Evolutionary conservation across 2,797 vertebrate genomes (phyloP).

Genomic region (Dendrocincla fuliginosa): DNA sequence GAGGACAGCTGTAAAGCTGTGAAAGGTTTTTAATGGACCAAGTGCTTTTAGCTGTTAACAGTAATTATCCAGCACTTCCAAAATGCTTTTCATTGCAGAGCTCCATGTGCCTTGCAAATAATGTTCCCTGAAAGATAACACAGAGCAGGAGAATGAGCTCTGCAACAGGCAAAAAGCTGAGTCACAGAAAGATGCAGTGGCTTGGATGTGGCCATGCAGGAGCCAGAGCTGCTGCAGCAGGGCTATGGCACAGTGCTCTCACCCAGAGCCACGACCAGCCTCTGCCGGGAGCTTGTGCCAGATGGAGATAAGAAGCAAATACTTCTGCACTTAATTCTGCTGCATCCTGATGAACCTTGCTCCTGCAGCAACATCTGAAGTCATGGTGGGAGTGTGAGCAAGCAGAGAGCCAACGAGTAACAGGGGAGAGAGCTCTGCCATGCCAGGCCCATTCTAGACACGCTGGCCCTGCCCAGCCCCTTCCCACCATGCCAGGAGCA

Average conservation of each 20-base stretch:
- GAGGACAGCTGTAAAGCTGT: constrained; percentile 5
- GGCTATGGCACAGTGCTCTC: not conserved
- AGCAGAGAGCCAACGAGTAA: rapidly evolving
- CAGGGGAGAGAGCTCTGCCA: not conserved
- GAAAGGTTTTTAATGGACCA: constrained; percentile 31
- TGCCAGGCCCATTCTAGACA: not conserved
- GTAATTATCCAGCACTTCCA: constrained; percentile 37
- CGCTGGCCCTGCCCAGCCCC: not conserved
- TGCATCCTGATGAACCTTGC: not conserved
- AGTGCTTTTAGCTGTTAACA: constrained; percentile 34
- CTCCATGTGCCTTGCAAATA: not conserved
- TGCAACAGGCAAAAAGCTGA: not conserved
- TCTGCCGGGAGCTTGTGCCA: not conserved
- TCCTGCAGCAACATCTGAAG: not conserved
- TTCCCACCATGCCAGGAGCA: not conserved
- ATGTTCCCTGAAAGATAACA: not conserved
- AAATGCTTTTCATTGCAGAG: not conserved
- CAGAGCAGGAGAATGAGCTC: constrained; percentile 2
- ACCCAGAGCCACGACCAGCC: not conserved
- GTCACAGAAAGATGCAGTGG: not conserved
- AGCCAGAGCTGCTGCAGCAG: not conserved
- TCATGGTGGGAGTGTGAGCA: not conserved
- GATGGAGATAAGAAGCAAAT: not conserved
- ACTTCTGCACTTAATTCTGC: not conserved
- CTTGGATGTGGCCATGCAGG: not conserved